Evolutionary conservation across 2,888 invertebrate genomes (phyloP), one percentile per base, ranked within the genome.

Genomic region (Steromphala cineraria): DNA sequence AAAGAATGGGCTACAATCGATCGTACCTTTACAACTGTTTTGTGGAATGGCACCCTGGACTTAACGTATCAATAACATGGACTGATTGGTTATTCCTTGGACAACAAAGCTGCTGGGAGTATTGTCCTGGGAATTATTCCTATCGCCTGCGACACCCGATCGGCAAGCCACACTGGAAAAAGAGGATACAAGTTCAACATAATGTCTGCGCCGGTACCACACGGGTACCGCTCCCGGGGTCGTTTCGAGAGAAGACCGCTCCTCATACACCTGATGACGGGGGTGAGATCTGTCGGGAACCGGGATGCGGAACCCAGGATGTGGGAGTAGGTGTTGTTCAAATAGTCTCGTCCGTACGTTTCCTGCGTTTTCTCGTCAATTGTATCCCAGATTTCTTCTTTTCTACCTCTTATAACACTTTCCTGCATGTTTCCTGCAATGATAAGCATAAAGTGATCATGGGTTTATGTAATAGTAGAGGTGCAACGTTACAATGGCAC

Each of bases 131-230:
- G 90, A 67, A 90, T 80, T 21, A 90, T 78, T 24, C 88, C 87
- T n/a, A 90, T 81, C 0, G 85, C 78, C 2, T 75, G 79, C 3
- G 88, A 87, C 2, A 92, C 71, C 81, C 87, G 90, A 84, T 92
- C 92, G 2, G 88, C 89, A 21, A 91, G 52, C 91, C 92, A 91
- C 0, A 90, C 86, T 0, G 92, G 92, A 56, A 92, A 82, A 10
- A 92, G 78, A 3, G 90, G 87, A 78, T 88, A 89, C 53, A 91
- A 15, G n/a, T 84, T 87, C 24, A 91, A 85, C 3, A 91, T 77
- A 28, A 89, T 82, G 52, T 91, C 91, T 5, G 91, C 91, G 4
- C 92, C 92, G 0, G 87, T 84, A 3, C 92, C 92, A 79, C 91
- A 91, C 0, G 89, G 89, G 83, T 91, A 92, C 7, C 90, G 83